Conservation (phyloP, 1,140 invertebrate genomes). For the Aphaenogaster ashmeadi region DNA sequence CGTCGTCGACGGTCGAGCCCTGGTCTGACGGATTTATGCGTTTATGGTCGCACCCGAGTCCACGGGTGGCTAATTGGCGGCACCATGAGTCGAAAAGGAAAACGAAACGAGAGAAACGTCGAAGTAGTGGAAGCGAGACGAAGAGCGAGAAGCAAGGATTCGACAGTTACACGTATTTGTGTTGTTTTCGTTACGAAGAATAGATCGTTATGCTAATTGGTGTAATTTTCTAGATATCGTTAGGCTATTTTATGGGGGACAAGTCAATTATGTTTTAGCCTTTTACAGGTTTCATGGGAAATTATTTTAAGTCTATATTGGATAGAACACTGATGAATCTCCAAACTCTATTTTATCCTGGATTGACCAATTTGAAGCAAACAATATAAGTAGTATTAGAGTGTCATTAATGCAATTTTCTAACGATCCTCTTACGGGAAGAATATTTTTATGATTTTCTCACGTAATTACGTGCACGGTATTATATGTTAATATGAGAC, state of each 20-base stretch:
- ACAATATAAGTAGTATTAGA: neutral
- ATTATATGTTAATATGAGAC: neutral
- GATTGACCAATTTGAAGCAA: neutral
- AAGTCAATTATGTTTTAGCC: neutral
- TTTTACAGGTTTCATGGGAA: neutral
- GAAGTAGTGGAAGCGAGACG: neutral
- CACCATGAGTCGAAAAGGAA: slow-evolving; percentile 53
- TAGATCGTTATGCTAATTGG: slow-evolving; percentile 39
- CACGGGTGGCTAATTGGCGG: slow-evolving; percentile 75
- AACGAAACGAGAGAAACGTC: neutral
- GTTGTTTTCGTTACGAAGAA: slow-evolving; percentile 25
- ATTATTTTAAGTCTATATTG: neutral
- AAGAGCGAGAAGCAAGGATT: neutral
- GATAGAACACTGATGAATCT: neutral
- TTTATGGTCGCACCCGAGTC: slow-evolving; percentile 69
- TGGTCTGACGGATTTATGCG: slow-evolving; percentile 75
- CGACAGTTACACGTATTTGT: neutral
- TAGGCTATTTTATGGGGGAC: neutral
- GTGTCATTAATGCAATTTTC: neutral
- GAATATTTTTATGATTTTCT: neutral
- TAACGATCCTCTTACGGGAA: neutral
- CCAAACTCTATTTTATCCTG: neutral
- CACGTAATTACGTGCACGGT: neutral
- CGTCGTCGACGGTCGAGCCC: slow-evolving; percentile 4
- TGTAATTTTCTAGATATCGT: slow-evolving; percentile 50